Conservation (phyloP, 2,113 vertebrate species). For the Corapipo altera region DNA sequence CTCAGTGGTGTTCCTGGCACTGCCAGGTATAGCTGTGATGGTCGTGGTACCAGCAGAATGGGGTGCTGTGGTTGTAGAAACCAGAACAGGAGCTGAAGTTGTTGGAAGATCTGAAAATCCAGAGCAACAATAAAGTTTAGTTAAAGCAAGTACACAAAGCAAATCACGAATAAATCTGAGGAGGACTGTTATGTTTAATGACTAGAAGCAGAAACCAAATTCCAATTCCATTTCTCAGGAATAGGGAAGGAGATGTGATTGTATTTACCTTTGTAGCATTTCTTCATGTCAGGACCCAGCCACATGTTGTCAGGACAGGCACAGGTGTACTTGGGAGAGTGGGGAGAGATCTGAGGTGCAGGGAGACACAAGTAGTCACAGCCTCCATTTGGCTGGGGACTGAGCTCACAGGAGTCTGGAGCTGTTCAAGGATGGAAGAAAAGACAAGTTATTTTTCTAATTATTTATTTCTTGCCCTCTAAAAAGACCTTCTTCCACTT, state of each 20-base stretch:
- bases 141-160: background rate
- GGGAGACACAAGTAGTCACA: slow-evolving; percentile 97
- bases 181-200: background rate
- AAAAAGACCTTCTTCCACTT: background rate
- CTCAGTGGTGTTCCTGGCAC: slow-evolving; percentile 5
- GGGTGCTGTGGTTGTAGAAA: background rate
- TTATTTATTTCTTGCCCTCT: background rate
- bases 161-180: background rate
- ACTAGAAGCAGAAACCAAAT: background rate
- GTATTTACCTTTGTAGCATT: slow-evolving; percentile 84
- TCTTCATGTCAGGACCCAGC: slow-evolving; percentile 94
- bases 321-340: slow-evolving; percentile 93
- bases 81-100: slow-evolving; percentile 54
- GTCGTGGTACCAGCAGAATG: background rate
- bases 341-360: slow-evolving; percentile 90
- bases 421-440: slow-evolving; percentile 66
- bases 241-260: fast-evolving
- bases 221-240: background rate
- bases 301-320: slow-evolving; percentile 93
- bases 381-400: slow-evolving; percentile 88
- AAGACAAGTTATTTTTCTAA: background rate
- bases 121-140: background rate
- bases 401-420: slow-evolving; percentile 89
- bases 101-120: slow-evolving; percentile 68
- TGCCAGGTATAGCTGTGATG: slow-evolving; percentile 4